Percentiles rank a stretch among this genome's conserved stretches.
phyloP scores from a whole-genome alignment of 2,797 vertebrate species.

The Chelon labrosus region DNA sequence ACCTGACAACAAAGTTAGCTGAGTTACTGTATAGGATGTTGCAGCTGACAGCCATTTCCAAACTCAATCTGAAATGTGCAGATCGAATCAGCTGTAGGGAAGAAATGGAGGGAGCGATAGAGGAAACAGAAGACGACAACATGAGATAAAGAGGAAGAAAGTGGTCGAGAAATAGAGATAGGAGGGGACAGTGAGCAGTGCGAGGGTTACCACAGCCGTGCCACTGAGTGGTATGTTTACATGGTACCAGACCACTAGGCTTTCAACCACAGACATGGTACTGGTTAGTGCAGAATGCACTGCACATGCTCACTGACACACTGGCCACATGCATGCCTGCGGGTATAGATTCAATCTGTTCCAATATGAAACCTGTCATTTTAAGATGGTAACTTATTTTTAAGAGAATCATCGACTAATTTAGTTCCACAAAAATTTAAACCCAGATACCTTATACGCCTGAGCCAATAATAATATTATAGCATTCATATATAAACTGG shows the following conservation, averaged over 20 bases:
- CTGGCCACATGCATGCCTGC: slow-evolving; percentile 52
- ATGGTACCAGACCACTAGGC: slow-evolving; percentile 60
- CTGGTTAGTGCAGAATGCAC: slow-evolving; percentile 28
- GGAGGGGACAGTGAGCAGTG: slow-evolving; percentile 22
- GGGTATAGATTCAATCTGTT: slow-evolving; percentile 51
- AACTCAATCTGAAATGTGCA: slow-evolving; percentile 8
- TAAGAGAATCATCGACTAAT: slow-evolving; percentile 40
- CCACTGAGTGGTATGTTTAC: slow-evolving; percentile 69
- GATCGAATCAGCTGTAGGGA: slow-evolving; percentile 4
- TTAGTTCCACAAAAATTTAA: slow-evolving; percentile 26
- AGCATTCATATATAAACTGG: no score
- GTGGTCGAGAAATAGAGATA: not conserved
- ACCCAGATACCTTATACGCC: not conserved
- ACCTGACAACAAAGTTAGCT: not conserved
- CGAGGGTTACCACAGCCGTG: slow-evolving; percentile 73
- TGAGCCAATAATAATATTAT: not conserved
- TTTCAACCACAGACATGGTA: slow-evolving; percentile 65
- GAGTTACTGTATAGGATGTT: not conserved
- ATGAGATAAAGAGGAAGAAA: not conserved
- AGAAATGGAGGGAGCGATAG: not conserved
- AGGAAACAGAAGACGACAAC: slow-evolving; percentile 16
- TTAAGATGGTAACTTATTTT: slow-evolving; percentile 26
- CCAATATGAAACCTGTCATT: slow-evolving; percentile 63
- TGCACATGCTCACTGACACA: slow-evolving; percentile 13
- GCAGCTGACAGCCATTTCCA: not conserved